Conservation (phyloP, 92 coral and sea anemone genomes). For the Zoanthus solanderi region DNA sequence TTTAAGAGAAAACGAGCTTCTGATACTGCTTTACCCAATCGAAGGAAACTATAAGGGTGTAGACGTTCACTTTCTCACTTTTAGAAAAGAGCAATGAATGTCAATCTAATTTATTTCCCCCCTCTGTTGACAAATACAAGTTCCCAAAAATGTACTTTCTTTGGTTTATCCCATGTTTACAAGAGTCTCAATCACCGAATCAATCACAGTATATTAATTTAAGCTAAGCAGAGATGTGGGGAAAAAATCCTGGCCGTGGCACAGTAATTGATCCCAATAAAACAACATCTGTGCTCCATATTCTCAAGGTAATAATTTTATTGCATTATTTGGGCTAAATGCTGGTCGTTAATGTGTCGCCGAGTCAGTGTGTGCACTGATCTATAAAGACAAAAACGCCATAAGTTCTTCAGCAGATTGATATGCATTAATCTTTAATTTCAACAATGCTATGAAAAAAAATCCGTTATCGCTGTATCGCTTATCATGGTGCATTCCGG, state of each 20-base stretch:
- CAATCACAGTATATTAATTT: conserved; percentile 52
- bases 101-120: no score
- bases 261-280: conserved; percentile 38
- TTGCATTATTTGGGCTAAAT: no score
- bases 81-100: no score
- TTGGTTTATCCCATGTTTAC: background rate
- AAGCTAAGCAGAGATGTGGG: conserved; percentile 20
- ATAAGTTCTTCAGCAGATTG: background rate
- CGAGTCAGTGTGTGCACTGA: conserved; percentile 35
- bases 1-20: conserved; percentile 44
- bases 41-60: conserved; percentile 18
- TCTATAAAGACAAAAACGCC: conserved; percentile 6
- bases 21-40: conserved; percentile 39
- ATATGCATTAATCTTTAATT: no score
- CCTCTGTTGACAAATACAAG: no score
- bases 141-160: conserved; percentile 1
- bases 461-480: no score
- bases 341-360: background rate
- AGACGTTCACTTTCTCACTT: no score
- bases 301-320: conserved; percentile 32
- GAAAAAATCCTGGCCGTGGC: conserved; percentile 18
- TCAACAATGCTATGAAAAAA: no score
- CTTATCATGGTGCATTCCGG: no score
- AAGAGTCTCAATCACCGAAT: background rate
- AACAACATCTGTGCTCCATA: conserved; percentile 47